phyloP scores from a whole-genome alignment of 2,797 vertebrate species.

The Enteromius viviparus region DNA sequence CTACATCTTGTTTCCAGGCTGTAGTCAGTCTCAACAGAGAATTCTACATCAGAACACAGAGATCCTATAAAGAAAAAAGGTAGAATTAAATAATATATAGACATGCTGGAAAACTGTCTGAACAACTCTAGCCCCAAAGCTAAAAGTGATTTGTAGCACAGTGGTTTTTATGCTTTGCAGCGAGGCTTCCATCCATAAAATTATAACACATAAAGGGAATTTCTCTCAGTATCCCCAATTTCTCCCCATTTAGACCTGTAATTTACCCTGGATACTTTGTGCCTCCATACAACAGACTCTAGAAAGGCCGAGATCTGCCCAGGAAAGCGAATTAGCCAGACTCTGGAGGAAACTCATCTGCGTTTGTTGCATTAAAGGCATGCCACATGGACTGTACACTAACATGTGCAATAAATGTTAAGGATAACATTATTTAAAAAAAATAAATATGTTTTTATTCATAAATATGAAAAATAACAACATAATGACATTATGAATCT shows the following conservation, averaged over 20 bases:
- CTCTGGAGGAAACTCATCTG: slow-evolving; percentile 68
- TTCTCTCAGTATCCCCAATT: neutral
- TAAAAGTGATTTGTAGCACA: slow-evolving; percentile 11
- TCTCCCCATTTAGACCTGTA: neutral
- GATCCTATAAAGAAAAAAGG: slow-evolving; percentile 48
- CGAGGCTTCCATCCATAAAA: slow-evolving; percentile 25
- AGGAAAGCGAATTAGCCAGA: slow-evolving; percentile 68
- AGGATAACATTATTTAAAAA: slow-evolving; percentile 51
- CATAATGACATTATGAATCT: too few species aligned
- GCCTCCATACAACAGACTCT: slow-evolving; percentile 35
- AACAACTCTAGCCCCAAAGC: neutral
- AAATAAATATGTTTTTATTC: neutral
- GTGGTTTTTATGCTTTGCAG: slow-evolving; percentile 2
- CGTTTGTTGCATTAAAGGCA: slow-evolving; percentile 66
- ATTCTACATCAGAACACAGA: slow-evolving; percentile 50
- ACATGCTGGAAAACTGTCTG: slow-evolving; percentile 10
- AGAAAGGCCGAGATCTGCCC: slow-evolving; percentile 66
- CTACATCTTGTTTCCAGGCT: slow-evolving; percentile 40
- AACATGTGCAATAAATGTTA: slow-evolving; percentile 71
- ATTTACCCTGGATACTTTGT: slow-evolving; percentile 46
- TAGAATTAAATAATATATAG: neutral
- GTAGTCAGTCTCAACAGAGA: slow-evolving; percentile 41
- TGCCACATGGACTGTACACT: slow-evolving; percentile 73
- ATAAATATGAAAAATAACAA: neutral
- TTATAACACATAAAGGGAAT: neutral